Evolutionary conservation across 2,797 vertebrate species (phyloP).

Genomic region (Coregonus suidteri): DNA sequence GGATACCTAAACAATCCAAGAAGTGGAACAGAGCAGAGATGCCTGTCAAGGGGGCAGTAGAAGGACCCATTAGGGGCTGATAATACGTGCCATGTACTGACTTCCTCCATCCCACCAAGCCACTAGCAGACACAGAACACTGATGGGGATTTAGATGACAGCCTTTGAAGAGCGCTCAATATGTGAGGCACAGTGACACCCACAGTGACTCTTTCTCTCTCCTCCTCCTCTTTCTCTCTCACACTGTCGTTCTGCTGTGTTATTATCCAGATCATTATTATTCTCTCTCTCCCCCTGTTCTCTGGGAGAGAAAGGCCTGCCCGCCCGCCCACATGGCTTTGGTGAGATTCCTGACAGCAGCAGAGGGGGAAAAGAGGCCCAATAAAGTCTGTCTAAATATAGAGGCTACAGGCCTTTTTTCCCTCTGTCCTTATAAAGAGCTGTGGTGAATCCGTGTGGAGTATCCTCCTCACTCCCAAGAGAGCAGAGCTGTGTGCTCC

Average conservation of each 20-base stretch:
- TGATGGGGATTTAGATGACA: constrained; percentile 38
- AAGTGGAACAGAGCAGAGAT: background rate
- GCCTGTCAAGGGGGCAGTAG: background rate
- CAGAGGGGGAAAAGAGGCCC: constrained; percentile 56
- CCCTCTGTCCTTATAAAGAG: constrained; percentile 81
- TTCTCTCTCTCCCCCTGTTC: constrained; percentile 35
- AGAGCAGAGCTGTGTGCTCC: constrained; percentile 45
- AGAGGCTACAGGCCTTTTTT: constrained; percentile 66
- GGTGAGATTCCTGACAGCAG: constrained; percentile 66
- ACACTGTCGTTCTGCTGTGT: constrained; percentile 60
- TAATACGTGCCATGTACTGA: constrained; percentile 17
- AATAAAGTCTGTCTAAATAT: constrained; percentile 80
- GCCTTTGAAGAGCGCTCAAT: constrained; percentile 29
- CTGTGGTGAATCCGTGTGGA: constrained; percentile 68
- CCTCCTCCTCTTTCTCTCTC: constrained; percentile 1
- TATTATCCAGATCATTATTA: constrained; percentile 74
- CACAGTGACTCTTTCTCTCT: constrained; percentile 6
- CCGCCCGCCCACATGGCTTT: constrained; percentile 66
- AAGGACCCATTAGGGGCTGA: constrained; percentile 10
- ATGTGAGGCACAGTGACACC: constrained; percentile 40
- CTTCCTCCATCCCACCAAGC: constrained; percentile 4
- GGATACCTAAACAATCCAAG: background rate
- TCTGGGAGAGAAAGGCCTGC: constrained; percentile 39
- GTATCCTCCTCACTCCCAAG: constrained; percentile 50
- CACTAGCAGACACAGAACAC: constrained; percentile 32